These are phyloP conservation scores for Oscheius sp. DNA, from an alignment of 2,888 invertebrate species.

Conservation along the genomic window DNA sequence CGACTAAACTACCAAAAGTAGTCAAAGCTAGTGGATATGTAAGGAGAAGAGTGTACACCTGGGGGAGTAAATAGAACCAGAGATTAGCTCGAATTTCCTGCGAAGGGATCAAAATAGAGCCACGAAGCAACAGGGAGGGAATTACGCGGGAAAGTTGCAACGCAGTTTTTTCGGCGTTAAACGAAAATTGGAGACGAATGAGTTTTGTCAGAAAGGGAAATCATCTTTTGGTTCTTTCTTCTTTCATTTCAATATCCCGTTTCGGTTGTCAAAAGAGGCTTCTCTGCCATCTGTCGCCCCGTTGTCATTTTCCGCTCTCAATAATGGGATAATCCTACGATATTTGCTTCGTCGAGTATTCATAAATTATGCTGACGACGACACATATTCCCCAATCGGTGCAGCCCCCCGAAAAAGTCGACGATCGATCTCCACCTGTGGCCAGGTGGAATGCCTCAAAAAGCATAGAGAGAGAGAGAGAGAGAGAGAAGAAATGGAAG, in stretches of 20 bases:
- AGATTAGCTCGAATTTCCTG: conserved; percentile 20
- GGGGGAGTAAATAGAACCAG: not conserved
- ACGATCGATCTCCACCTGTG: conserved; percentile 27
- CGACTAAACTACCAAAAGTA: not conserved
- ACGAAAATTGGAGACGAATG: not conserved
- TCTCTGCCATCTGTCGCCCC: conserved; percentile 6
- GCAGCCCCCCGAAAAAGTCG: not conserved
- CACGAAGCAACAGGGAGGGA: not conserved
- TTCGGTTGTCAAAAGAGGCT: not conserved
- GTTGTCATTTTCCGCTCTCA: not conserved
- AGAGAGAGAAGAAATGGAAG: conserved; percentile 9
- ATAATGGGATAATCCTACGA: conserved; percentile 22
- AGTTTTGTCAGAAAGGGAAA: not conserved
- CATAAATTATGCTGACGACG: conserved; percentile 17
- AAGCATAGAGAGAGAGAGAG: not conserved
- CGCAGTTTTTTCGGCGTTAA: not conserved
- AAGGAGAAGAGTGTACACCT: too few relatives aligned
- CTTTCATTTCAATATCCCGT: conserved; percentile 5
- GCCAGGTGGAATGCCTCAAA: conserved; percentile 14
- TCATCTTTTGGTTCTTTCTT: not conserved
- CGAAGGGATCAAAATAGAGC: conserved; percentile 14
- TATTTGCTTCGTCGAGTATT: conserved; percentile 16
- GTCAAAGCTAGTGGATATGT: too few relatives aligned
- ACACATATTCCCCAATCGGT: not conserved
- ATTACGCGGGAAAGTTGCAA: not conserved